phyloP scores from a whole-genome alignment of 1,140 invertebrate species.

The Prorops nasuta region DNA sequence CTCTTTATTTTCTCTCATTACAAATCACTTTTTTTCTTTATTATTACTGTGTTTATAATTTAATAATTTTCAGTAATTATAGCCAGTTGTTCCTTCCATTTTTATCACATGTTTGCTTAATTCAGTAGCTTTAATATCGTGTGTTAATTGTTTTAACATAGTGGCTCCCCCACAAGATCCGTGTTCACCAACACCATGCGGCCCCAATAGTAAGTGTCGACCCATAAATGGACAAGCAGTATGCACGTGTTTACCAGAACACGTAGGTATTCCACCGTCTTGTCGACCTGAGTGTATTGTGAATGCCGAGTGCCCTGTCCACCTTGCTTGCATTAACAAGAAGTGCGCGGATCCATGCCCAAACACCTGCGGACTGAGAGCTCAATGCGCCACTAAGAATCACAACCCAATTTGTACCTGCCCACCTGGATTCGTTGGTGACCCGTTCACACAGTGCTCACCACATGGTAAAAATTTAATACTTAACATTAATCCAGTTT shows the following conservation, averaged over 20 bases:
- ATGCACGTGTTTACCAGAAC: constrained; percentile 60
- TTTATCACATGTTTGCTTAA: too few relatives aligned
- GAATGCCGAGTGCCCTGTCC: constrained; percentile 58
- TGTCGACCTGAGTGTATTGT: constrained; percentile 61
- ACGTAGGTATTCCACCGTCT: constrained; percentile 56
- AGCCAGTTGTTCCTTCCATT: too few relatives aligned
- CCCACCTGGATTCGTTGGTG: constrained; percentile 69
- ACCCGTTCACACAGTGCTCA: constrained; percentile 68
- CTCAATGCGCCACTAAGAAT: constrained; percentile 59
- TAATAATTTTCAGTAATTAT: too few relatives aligned
- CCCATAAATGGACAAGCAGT: constrained; percentile 56
- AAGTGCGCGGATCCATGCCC: constrained; percentile 61
- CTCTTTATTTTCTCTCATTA: too few relatives aligned
- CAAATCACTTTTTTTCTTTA: not conserved
- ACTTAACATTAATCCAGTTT: constrained; percentile 5
- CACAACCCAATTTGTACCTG: constrained; percentile 71
- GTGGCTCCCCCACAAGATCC: constrained; percentile 45
- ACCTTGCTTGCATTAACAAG: constrained; percentile 60
- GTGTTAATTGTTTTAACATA: too few relatives aligned
- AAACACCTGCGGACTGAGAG: constrained; percentile 60
- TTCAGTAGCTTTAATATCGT: too few relatives aligned
- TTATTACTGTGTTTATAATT: too few relatives aligned
- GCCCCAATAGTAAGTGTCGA: constrained; percentile 60
- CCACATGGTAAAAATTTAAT: constrained; percentile 54
- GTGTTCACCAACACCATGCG: constrained; percentile 60